Percentiles rank a stretch among this genome's conserved stretches.
Evolutionary conservation across 2,113 vertebrate genomes (phyloP).

Genomic region (Otocyon megalotis): DNA sequence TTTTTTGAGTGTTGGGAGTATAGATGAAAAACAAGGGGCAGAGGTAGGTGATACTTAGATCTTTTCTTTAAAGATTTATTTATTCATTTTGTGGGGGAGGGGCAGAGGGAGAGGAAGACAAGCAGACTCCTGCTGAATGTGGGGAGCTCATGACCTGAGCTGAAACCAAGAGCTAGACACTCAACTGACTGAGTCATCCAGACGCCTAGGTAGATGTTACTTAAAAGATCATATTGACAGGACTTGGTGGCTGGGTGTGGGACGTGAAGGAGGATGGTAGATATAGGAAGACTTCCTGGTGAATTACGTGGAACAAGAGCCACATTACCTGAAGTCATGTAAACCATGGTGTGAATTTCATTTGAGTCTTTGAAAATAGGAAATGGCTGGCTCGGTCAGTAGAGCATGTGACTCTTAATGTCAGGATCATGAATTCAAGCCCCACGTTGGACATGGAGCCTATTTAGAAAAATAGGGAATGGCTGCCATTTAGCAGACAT

Average conservation of each 20-base stretch:
- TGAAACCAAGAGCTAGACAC: not conserved
- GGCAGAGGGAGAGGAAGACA: not conserved
- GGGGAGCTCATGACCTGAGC: not conserved
- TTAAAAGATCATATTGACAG: not conserved
- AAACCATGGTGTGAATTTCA: constrained; percentile 71
- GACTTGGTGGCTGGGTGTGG: not conserved
- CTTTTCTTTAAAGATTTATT: not conserved
- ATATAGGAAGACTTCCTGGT: not conserved
- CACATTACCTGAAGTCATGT: not conserved
- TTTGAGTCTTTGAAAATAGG: constrained; percentile 65
- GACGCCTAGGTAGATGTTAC: not conserved
- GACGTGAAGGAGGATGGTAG: not conserved
- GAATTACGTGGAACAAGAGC: constrained; percentile 39
- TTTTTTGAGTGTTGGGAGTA: not conserved
- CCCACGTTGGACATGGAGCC: not conserved
- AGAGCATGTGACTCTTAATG: not conserved
- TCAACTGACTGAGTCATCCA: not conserved
- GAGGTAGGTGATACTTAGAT: not conserved
- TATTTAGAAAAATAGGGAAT: constrained; percentile 64
- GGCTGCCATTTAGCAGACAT: constrained; percentile 50
- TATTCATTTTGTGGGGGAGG: not conserved
- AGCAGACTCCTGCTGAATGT: not conserved
- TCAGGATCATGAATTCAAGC: not conserved
- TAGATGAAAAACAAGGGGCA: not conserved
- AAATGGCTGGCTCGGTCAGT: not conserved